phyloP scores from a whole-genome alignment of 2,113 vertebrate genomes.

The Brachyhypopomus gauderio region DNA sequence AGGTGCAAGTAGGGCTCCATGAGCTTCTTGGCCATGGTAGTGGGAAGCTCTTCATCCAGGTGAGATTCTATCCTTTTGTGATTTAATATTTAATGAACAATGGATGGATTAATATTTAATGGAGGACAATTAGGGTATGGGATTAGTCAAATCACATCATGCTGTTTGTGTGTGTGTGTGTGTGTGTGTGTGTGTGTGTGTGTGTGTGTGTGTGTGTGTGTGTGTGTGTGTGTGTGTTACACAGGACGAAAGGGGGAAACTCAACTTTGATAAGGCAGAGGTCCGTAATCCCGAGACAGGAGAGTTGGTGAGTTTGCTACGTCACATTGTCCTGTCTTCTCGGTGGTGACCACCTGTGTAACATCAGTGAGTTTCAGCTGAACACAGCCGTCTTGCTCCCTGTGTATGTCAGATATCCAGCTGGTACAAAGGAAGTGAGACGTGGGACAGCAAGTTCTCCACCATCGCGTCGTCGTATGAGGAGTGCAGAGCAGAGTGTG shows the following conservation, averaged over 20 bases:
- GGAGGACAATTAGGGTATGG: neutral
- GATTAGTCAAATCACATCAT: neutral
- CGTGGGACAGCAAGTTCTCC: slow-evolving; percentile 92
- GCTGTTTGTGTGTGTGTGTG: too few relatives aligned
- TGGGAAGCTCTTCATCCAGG: slow-evolving; percentile 89
- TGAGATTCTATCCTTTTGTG: slow-evolving; percentile 48
- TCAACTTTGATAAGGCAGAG: slow-evolving; percentile 83
- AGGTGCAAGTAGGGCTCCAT: slow-evolving; percentile 90
- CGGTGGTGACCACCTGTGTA: neutral
- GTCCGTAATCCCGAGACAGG: slow-evolving; percentile 86
- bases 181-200: too few relatives aligned
- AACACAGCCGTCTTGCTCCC: slow-evolving; percentile 3
- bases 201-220: too few relatives aligned
- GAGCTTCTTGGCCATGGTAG: slow-evolving; percentile 90
- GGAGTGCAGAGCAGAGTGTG: slow-evolving; percentile 89
- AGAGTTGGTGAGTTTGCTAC: slow-evolving; percentile 74
- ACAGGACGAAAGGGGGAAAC: slow-evolving; percentile 82
- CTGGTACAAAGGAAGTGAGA: slow-evolving; percentile 88
- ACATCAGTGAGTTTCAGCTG: neutral
- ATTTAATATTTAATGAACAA: neutral
- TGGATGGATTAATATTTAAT: neutral
- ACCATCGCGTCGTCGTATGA: slow-evolving; percentile 89
- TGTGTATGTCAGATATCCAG: slow-evolving; percentile 76
- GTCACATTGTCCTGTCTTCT: neutral
- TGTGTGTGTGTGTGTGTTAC: neutral